Percentiles rank a stretch among this genome's conserved stretches.
These are phyloP conservation scores for Odobenus rosmarus DNA, from an alignment of 2,113 vertebrate genomes.

Conservation along the genomic window DNA sequence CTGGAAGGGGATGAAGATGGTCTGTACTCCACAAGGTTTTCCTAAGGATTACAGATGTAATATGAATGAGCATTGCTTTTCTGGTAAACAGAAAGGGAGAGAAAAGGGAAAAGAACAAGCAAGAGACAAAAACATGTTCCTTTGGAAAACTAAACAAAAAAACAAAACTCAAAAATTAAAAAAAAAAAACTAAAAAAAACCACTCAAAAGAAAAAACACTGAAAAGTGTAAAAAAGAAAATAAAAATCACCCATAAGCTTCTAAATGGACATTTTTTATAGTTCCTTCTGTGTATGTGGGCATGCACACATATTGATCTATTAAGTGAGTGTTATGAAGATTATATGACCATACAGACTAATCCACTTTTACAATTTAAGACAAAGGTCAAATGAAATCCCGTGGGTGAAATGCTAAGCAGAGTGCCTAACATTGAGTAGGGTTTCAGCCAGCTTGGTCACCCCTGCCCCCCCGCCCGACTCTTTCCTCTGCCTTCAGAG, in stretches of 20 bases:
- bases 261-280: neutral
- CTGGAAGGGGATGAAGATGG: neutral
- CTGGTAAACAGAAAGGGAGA: neutral
- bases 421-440: neutral
- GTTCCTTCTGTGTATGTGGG: neutral
- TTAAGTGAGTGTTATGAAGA: neutral
- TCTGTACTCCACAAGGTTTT: neutral
- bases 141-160: neutral
- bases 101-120: neutral
- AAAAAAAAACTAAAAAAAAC: neutral
- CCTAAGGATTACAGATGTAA: neutral
- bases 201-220: neutral
- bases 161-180: neutral
- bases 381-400: neutral
- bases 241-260: neutral
- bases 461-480: neutral
- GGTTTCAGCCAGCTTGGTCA: neutral
- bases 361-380: neutral
- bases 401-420: neutral
- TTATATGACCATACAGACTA: neutral
- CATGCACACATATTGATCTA: fast-evolving
- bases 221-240: slow-evolving; percentile 29
- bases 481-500: neutral
- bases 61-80: neutral
- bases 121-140: neutral